Percentiles rank a stretch among this genome's conserved stretches.
These are phyloP conservation scores for Parnassius mnemosyne DNA, from an alignment of 2,888 invertebrate genomes.

Conservation along the genomic window DNA sequence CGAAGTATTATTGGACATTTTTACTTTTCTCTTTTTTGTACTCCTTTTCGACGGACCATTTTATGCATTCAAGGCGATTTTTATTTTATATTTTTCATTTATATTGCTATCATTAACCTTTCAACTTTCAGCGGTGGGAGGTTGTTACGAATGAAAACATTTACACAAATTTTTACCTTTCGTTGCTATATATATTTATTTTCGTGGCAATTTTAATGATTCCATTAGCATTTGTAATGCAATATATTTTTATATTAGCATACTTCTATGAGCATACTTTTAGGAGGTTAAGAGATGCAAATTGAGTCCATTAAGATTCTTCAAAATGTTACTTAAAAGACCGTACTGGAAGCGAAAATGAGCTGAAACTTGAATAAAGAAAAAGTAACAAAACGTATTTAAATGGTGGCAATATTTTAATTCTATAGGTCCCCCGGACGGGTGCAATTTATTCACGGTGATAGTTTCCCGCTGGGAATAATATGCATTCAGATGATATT, in stretches of 20 bases:
- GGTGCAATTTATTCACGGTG: conserved; percentile 9
- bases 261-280: conserved; percentile 21
- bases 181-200: not conserved
- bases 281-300: conserved; percentile 26
- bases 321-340: conserved; percentile 26
- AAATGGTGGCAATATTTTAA: conserved; percentile 23
- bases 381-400: conserved; percentile 23
- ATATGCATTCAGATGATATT: too few species aligned
- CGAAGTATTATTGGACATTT: conserved; percentile 17
- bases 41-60: conserved; percentile 15
- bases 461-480: not conserved
- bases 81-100: conserved; percentile 10
- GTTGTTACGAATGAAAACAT: too few species aligned
- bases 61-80: conserved; percentile 11
- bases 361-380: conserved; percentile 25
- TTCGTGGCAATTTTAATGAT: conserved; percentile 5
- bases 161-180: too few species aligned
- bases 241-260: conserved; percentile 26
- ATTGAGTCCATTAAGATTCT: conserved; percentile 28
- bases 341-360: conserved; percentile 25
- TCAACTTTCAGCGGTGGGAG: conserved; percentile 7
- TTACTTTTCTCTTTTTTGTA: conserved; percentile 15
- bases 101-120: conserved; percentile 6
- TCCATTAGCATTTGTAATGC: conserved; percentile 20
- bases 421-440: conserved; percentile 4